Conservation (phyloP, 2,888 invertebrate species). For the Nymphalis polychloros region DNA sequence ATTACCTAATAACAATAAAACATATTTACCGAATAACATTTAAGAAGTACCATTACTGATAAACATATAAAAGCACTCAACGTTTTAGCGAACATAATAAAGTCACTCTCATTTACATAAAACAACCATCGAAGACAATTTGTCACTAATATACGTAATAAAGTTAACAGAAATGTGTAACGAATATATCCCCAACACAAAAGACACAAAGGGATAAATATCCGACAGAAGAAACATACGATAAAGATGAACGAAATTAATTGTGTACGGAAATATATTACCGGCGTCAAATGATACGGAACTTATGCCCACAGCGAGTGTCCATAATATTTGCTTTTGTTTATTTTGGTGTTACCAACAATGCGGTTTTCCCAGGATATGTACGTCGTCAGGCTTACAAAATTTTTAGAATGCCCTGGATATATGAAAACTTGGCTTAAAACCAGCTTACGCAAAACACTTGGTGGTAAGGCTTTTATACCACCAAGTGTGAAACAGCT, state of each 20-base stretch:
- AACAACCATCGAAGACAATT: conserved; percentile 63
- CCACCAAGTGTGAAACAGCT: too few relatives aligned
- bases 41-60: not conserved
- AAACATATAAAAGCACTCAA: conserved; percentile 8
- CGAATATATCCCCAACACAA: conserved; percentile 42
- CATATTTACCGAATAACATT: conserved; percentile 2
- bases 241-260: conserved; percentile 32
- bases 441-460: too few relatives aligned
- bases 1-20: not conserved
- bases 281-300: conserved; percentile 63
- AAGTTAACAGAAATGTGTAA: conserved; percentile 53
- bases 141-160: conserved; percentile 54
- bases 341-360: not conserved
- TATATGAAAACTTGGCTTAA: too few relatives aligned
- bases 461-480: too few relatives aligned
- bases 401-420: too few relatives aligned
- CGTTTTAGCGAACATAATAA: conserved; percentile 20
- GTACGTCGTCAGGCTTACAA: too few relatives aligned
- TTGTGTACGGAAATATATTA: conserved; percentile 46
- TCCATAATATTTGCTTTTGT: conserved; percentile 17
- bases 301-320: conserved; percentile 49
- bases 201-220: conserved; percentile 34
- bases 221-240: conserved; percentile 3
- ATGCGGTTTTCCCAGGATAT: not conserved
- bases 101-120: conserved; percentile 62